Conservation (phyloP, 2,113 vertebrate species). For the Chlamydotis undulata region DNA sequence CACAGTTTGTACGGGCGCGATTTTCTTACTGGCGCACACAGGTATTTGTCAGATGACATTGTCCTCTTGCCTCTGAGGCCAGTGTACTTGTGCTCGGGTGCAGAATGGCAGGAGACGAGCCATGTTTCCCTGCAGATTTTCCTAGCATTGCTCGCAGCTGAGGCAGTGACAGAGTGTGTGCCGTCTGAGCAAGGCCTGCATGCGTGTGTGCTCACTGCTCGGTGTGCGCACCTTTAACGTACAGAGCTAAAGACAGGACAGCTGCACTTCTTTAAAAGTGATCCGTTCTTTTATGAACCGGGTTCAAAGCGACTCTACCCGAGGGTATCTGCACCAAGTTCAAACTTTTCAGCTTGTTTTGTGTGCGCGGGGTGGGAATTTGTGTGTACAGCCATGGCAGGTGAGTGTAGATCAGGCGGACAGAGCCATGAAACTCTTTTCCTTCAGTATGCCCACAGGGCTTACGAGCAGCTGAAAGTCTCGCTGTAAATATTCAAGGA, state of each 20-base stretch:
- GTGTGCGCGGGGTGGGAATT: rapidly evolving
- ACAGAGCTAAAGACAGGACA: background rate
- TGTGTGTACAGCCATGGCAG: background rate
- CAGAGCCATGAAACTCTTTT: background rate
- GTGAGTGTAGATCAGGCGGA: background rate
- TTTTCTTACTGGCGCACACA: background rate
- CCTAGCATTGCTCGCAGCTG: background rate
- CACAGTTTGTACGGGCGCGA: rapidly evolving
- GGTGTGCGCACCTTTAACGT: rapidly evolving
- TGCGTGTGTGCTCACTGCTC: rapidly evolving
- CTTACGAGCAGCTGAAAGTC: background rate
- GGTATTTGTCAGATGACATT: background rate
- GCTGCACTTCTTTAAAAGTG: background rate
- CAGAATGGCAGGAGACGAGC: background rate
- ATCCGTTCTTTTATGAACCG: background rate
- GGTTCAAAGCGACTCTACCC: background rate
- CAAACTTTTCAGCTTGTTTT: background rate
- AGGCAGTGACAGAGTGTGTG: background rate
- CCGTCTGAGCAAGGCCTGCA: rapidly evolving
- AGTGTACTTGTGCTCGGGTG: background rate
- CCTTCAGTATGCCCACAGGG: background rate
- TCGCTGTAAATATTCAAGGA: background rate
- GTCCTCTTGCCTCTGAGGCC: rapidly evolving
- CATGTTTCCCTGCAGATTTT: background rate
- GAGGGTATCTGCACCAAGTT: background rate